A percentile compares a stretch with the other conserved stretches of the same genome.
Evolutionary conservation across 2,113 vertebrate species (phyloP).

Genomic region (Lamprologus ornatipinnis): DNA sequence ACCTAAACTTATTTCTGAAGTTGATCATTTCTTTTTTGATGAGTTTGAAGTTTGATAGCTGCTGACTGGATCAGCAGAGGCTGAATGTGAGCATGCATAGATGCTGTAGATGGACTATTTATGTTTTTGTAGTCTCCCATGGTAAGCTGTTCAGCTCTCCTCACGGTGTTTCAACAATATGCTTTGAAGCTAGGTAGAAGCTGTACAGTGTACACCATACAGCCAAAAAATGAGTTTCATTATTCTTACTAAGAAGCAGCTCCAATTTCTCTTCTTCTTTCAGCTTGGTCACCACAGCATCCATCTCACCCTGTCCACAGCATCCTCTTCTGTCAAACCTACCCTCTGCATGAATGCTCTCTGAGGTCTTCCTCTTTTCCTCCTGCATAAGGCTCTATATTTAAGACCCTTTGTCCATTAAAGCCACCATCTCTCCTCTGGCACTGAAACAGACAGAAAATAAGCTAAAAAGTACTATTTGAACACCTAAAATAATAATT

Average conservation of each 20-base stretch:
- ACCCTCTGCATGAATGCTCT: background rate
- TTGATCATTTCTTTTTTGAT: background rate
- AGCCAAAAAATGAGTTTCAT: fast-evolving
- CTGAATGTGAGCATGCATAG: background rate
- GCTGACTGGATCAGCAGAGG: background rate
- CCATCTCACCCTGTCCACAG: fast-evolving
- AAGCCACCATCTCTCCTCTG: background rate
- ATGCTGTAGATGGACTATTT: background rate
- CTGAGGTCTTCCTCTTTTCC: background rate
- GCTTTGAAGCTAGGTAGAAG: background rate
- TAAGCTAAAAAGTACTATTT: background rate
- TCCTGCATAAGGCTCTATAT: background rate
- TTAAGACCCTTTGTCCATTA: background rate
- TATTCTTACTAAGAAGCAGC: background rate
- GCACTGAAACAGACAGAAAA: background rate
- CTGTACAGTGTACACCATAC: background rate
- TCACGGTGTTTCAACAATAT: background rate
- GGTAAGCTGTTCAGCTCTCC: background rate
- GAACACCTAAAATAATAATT: background rate
- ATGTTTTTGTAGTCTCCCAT: background rate
- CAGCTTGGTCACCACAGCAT: background rate
- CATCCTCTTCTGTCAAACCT: fast-evolving
- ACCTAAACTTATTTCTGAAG: background rate
- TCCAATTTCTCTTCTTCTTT: background rate
- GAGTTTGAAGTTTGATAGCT: background rate